Percentiles rank a stretch among this genome's conserved stretches.
Conservation (phyloP, 2,888 invertebrate genomes). For the Meta bourneti region DNA sequence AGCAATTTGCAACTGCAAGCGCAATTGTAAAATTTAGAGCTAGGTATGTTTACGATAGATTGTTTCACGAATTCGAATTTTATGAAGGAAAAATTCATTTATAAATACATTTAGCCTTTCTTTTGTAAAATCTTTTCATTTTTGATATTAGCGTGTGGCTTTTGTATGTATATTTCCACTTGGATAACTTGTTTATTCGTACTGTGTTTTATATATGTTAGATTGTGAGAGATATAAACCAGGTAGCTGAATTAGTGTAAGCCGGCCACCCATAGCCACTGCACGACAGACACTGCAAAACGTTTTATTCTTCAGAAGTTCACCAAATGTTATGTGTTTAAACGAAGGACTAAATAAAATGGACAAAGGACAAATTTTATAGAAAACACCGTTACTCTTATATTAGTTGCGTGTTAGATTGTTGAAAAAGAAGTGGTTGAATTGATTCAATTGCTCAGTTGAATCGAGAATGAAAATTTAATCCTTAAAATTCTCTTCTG, state of each 20-base stretch:
- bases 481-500: too few species aligned
- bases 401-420: too few species aligned
- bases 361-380: background rate
- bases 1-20: background rate
- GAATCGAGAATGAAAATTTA: too few species aligned
- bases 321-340: background rate
- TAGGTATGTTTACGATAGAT: constrained; percentile 24
- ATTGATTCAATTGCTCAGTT: too few species aligned
- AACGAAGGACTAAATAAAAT: background rate
- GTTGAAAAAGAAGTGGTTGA: too few species aligned
- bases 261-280: constrained; percentile 7
- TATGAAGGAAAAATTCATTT: constrained; percentile 32
- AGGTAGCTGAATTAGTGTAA: constrained; percentile 20
- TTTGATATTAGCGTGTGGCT: constrained; percentile 41
- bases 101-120: constrained; percentile 13
- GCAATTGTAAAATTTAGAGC: constrained; percentile 23
- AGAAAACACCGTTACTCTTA: too few species aligned
- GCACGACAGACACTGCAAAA: background rate
- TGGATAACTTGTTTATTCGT: constrained; percentile 26
- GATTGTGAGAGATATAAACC: constrained; percentile 14
- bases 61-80: constrained; percentile 33
- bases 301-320: background rate
- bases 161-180: constrained; percentile 37
- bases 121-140: constrained; percentile 39
- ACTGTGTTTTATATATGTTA: constrained; percentile 48